Conservation (phyloP, 2,797 vertebrate species). For the Agapornis canus region DNA sequence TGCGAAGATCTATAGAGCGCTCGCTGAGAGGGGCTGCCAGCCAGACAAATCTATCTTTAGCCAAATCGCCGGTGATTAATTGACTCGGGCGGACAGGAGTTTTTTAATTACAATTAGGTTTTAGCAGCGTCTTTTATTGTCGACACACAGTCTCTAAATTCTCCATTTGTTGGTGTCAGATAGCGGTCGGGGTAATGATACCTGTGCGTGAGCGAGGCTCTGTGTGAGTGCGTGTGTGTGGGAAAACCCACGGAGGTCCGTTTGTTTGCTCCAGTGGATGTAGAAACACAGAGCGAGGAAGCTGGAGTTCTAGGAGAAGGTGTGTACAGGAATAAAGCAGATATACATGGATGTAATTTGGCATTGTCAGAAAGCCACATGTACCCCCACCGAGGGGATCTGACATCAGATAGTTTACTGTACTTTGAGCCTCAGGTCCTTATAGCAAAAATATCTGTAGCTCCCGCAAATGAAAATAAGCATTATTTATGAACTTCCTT, state of each 20-base stretch:
- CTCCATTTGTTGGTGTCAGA: neutral
- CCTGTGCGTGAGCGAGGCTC: neutral
- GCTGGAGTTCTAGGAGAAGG: neutral
- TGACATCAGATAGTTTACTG: neutral
- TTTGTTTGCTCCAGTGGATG: neutral
- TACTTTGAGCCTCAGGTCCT: neutral
- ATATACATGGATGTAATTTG: neutral
- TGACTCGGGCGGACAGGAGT: conserved; percentile 3
- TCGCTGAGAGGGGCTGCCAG: conserved; percentile 61
- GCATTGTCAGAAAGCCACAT: neutral
- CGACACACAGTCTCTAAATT: neutral
- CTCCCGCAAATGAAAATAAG: neutral
- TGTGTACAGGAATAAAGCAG: neutral
- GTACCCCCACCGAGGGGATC: neutral
- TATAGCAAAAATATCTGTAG: neutral
- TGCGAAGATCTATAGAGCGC: conserved; percentile 30
- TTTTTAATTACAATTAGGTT: conserved; percentile 69
- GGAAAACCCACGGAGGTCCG: neutral
- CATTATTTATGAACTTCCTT: neutral
- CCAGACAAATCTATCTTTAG: conserved; percentile 67
- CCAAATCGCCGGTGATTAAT: conserved; percentile 60
- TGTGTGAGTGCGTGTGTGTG: fast-evolving
- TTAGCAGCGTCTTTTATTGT: conserved; percentile 12
- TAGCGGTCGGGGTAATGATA: neutral
- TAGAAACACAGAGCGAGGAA: neutral